Evolutionary conservation across 2,888 invertebrate species (phyloP), one percentile per base, ranked within the genome.

Genomic region (Catocala nupta): DNA sequence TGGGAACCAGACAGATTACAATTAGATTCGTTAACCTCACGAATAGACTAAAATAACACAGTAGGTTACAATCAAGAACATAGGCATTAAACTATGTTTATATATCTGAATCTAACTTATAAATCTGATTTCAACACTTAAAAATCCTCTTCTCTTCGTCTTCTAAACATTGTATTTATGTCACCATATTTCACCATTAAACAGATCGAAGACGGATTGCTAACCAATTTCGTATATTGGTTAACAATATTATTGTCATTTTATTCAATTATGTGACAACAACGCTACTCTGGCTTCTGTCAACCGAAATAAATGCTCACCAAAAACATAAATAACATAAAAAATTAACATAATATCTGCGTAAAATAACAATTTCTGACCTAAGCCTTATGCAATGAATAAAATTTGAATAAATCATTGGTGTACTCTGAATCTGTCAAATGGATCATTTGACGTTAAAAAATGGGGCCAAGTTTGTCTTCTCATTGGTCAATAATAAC

Each of bases 351-450:
- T 73, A 25, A 16, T 60, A 76, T 70, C 53, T 57, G 62, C 45
- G 39, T 62, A 48, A 61, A 12, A 54, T 43, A 47, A 8, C 36
- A 12, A 58, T 44, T 61, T 52, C 25, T 54, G 55, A 45, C 51
- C 52, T 12, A 3, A 33, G 7, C 13, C 25, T 69, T 63, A 63
- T 60, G 65, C 59, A 67, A 77, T 59, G 45, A 51, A 50, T 63
- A 61, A 67, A 63, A 44, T 59, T 8, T 5, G 48, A 7, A 68
- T 77, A 65, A 75, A 75, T 74, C 70, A 76, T 43, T 5, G n/a
- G 48, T 16, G 16, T 63, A 73, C 74, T 74, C 73, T 56, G 59
- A 76, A 61, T 76, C 73, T 63, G 77, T 76, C 74, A 64, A 48
- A 59, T 56, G 44, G 59, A 62, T 70, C 25, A 36, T 3, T 61